Evolutionary conservation across 2,888 invertebrate genomes (phyloP).

Genomic region (Cheilosia pagana): DNA sequence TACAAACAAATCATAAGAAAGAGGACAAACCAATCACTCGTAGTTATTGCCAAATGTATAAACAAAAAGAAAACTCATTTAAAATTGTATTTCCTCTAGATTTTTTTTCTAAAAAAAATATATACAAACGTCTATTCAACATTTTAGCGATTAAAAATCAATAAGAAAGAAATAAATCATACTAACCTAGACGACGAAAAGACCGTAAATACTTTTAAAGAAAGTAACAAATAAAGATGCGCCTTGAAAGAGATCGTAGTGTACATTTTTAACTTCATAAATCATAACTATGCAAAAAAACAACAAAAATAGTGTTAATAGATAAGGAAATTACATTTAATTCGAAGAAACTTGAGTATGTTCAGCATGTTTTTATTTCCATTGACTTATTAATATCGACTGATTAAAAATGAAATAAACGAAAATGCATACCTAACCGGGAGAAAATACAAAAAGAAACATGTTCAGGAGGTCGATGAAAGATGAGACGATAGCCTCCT

Average conservation of each 20-base stretch:
- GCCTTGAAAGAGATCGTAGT: slow-evolving; percentile 66
- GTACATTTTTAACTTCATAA: slow-evolving; percentile 53
- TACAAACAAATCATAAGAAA: slow-evolving; percentile 5
- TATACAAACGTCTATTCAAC: slow-evolving; percentile 1
- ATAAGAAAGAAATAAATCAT: slow-evolving; percentile 1
- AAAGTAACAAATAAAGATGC: slow-evolving; percentile 9
- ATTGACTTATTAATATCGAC: slow-evolving; percentile 62
- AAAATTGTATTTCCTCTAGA: slow-evolving; percentile 34
- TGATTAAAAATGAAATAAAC: slow-evolving; percentile 55
- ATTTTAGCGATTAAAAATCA: slow-evolving; percentile 28
- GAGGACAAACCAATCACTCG: slow-evolving; percentile 48
- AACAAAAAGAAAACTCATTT: slow-evolving; percentile 26
- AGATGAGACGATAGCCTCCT: slow-evolving; percentile 18
- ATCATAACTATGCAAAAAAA: slow-evolving; percentile 41
- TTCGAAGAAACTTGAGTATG: slow-evolving; percentile 15
- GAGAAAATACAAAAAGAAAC: slow-evolving; percentile 4
- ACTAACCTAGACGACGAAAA: slow-evolving; percentile 1
- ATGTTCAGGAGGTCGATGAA: slow-evolving; percentile 34
- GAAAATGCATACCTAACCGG: slow-evolving; percentile 15
- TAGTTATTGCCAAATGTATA: slow-evolving; percentile 71
- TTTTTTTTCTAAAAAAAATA: slow-evolving; percentile 10
- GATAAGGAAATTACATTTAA: slow-evolving; percentile 40
- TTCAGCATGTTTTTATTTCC: slow-evolving; percentile 40
- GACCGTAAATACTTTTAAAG: slow-evolving; percentile 9
- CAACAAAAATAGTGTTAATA: slow-evolving; percentile 51